Percentiles rank a stretch among this genome's conserved stretches.
These are phyloP conservation scores for Trichomycterus rosablanca DNA, from an alignment of 2,113 vertebrate species.

Conservation along the genomic window DNA sequence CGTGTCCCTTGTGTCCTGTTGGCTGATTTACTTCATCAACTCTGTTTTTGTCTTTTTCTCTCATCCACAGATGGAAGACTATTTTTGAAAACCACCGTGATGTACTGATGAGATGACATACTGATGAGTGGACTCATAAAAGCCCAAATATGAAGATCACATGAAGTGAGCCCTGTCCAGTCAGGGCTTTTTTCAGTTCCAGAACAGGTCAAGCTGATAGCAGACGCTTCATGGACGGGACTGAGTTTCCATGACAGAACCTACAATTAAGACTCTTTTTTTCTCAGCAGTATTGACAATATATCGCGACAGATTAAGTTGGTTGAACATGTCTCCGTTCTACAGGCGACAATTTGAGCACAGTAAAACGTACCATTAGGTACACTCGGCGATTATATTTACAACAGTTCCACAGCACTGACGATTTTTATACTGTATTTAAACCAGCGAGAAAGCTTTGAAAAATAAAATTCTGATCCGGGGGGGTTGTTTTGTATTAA, in stretches of 20 bases:
- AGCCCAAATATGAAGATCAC: slow-evolving; percentile 49
- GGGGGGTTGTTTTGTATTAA: slow-evolving; percentile 69
- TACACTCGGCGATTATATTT: slow-evolving; percentile 66
- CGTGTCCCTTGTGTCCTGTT: no score
- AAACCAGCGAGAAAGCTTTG: slow-evolving; percentile 91
- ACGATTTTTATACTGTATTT: slow-evolving; percentile 83
- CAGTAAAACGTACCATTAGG: slow-evolving; percentile 75
- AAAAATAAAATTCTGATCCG: slow-evolving; percentile 59
- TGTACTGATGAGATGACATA: slow-evolving; percentile 82
- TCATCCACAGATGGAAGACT: slow-evolving; percentile 94
- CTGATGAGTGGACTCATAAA: slow-evolving; percentile 64
- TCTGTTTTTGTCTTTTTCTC: slow-evolving; percentile 39
- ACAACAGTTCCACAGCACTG: slow-evolving; percentile 71
- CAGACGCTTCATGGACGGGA: slow-evolving; percentile 52
- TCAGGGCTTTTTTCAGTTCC: slow-evolving; percentile 36
- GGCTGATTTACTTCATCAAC: no score
- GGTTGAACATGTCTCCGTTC: slow-evolving; percentile 57
- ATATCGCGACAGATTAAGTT: slow-evolving; percentile 57
- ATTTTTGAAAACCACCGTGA: slow-evolving; percentile 98
- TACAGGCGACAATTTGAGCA: slow-evolving; percentile 76
- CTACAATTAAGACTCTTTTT: slow-evolving; percentile 66
- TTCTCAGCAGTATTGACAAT: slow-evolving; percentile 63
- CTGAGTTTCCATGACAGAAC: slow-evolving; percentile 74
- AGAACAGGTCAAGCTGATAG: slow-evolving; percentile 55
- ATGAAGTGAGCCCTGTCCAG: slow-evolving; percentile 10